Conservation (phyloP, 2,888 invertebrate genomes). For the Rhingia campestris region DNA sequence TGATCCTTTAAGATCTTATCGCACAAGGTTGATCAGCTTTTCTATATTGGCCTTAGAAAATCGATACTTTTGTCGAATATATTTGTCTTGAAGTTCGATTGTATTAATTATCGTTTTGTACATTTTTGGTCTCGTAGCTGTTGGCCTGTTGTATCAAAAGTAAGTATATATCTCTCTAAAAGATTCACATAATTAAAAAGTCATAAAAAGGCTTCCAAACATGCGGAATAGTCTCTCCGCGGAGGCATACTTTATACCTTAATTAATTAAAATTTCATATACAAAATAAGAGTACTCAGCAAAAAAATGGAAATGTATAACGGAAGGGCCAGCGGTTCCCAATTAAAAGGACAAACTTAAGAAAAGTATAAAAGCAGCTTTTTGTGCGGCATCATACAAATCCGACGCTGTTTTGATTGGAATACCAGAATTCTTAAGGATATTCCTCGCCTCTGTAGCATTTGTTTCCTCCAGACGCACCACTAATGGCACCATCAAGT, state of each 20-base stretch:
- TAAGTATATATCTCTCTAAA: neutral
- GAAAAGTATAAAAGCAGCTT: constrained; percentile 85
- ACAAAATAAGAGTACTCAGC: constrained; percentile 1
- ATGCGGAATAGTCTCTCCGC: too few species aligned
- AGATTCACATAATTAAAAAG: constrained; percentile 4
- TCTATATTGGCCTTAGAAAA: too few species aligned
- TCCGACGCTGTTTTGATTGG: constrained; percentile 91
- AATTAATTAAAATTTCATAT: constrained; percentile 14
- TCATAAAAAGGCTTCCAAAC: too few species aligned
- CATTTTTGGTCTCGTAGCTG: too few species aligned
- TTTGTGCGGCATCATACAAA: constrained; percentile 96
- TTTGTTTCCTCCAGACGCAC: constrained; percentile 98
- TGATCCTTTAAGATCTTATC: too few species aligned
- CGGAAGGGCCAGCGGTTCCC: neutral
- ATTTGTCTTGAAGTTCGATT: too few species aligned
- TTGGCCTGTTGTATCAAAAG: too few species aligned
- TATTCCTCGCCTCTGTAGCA: constrained; percentile 90
- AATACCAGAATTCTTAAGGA: constrained; percentile 92
- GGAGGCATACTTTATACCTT: constrained; percentile 6
- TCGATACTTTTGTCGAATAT: too few species aligned
- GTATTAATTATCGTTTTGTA: too few species aligned
- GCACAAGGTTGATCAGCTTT: too few species aligned
- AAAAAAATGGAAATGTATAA: constrained; percentile 38
- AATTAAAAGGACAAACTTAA: neutral
- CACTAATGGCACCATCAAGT: constrained; percentile 93